A percentile compares a stretch with the other conserved stretches of the same genome.
Conservation (phyloP, 2,888 invertebrate species). For the Eremobia ochroleuca region DNA sequence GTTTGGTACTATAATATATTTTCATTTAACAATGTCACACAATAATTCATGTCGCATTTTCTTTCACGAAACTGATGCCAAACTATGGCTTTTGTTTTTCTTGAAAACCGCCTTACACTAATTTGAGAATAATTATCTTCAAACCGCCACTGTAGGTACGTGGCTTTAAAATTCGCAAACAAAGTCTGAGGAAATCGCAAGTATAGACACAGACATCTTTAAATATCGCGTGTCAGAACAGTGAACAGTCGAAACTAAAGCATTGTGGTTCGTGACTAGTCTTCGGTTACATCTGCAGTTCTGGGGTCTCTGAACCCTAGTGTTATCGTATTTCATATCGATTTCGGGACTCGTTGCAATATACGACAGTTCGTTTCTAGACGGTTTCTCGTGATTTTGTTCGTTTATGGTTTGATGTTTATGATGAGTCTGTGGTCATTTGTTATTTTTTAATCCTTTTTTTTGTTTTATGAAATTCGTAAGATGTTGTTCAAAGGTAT, state of each 20-base stretch:
- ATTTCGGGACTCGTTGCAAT: slow-evolving; percentile 58
- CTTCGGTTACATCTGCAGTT: slow-evolving; percentile 68
- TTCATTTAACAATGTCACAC: background rate
- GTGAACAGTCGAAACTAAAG: slow-evolving; percentile 58
- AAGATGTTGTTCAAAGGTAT: background rate
- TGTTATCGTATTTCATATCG: slow-evolving; percentile 62
- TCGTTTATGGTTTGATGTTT: slow-evolving; percentile 4
- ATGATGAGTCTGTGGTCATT: background rate
- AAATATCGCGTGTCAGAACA: slow-evolving; percentile 63
- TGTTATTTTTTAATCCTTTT: background rate
- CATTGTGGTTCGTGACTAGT: slow-evolving; percentile 66
- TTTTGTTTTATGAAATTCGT: background rate
- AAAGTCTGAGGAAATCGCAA: slow-evolving; percentile 18
- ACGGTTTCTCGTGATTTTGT: slow-evolving; percentile 6
- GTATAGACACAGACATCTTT: slow-evolving; percentile 32
- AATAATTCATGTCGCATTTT: background rate
- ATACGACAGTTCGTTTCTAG: slow-evolving; percentile 9
- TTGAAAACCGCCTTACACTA: background rate
- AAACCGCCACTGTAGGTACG: too few species aligned
- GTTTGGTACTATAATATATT: background rate
- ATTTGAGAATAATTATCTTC: background rate
- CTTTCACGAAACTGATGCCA: background rate
- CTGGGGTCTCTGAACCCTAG: slow-evolving; percentile 72
- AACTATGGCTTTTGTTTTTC: background rate
- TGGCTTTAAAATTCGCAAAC: background rate